Percentiles rank a stretch among this genome's conserved stretches.
Evolutionary conservation across 2,113 vertebrate species (phyloP).

Genomic region (Chloropsis cyanopogon): DNA sequence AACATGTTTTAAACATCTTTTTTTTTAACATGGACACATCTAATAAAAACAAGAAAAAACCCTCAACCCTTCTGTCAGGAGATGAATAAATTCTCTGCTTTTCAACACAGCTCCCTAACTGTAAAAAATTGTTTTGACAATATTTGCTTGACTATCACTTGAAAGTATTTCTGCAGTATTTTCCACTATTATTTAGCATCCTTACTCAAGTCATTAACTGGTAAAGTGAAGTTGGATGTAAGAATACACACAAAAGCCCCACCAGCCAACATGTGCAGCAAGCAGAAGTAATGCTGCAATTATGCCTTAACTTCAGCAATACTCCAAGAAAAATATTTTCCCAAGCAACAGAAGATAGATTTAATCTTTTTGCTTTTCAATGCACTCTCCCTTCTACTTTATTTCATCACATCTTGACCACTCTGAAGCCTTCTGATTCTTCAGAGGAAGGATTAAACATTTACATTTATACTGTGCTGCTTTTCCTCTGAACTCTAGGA

Average conservation of each 20-base stretch:
- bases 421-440: conserved; percentile 24
- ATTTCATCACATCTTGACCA: conserved; percentile 50
- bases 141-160: neutral
- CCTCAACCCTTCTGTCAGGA: neutral
- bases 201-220: neutral
- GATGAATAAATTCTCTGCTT: neutral
- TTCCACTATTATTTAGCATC: neutral
- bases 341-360: neutral
- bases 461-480: conserved; percentile 47
- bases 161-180: neutral
- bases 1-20: neutral
- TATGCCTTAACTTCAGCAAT: neutral
- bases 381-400: neutral
- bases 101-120: neutral
- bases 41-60: neutral
- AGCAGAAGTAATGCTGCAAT: conserved; percentile 3
- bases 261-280: neutral
- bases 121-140: neutral
- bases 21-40: neutral
- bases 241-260: neutral
- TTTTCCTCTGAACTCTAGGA: conserved; percentile 66
- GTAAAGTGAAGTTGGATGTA: neutral
- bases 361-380: conserved; percentile 26
- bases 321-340: conserved; percentile 3
- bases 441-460: conserved; percentile 58